Evolutionary conservation across 2,888 invertebrate species (phyloP).

Genomic region (Orgyia antiqua): DNA sequence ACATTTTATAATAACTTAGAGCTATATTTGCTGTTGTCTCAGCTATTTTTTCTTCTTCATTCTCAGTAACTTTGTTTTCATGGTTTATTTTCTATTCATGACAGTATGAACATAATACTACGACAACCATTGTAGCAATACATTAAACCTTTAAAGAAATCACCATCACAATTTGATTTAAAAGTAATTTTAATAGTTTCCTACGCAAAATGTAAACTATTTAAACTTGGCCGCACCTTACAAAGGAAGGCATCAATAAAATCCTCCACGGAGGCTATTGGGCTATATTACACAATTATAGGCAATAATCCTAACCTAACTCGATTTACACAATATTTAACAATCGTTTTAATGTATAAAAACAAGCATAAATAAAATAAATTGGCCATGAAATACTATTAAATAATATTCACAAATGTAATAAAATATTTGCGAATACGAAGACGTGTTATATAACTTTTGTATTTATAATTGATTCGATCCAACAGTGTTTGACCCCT

Average conservation of each 20-base stretch:
- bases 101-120: too few relatives aligned
- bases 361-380: slow-evolving; percentile 13
- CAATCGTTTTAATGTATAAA: slow-evolving; percentile 16
- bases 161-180: too few relatives aligned
- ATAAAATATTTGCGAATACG: slow-evolving; percentile 11
- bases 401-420: slow-evolving; percentile 16
- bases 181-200: not conserved
- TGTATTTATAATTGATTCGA: slow-evolving; percentile 7
- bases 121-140: too few relatives aligned
- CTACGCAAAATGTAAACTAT: not conserved
- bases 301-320: slow-evolving; percentile 11
- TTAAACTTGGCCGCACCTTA: slow-evolving; percentile 1
- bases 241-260: slow-evolving; percentile 8
- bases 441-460: slow-evolving; percentile 19
- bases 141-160: too few relatives aligned
- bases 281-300: slow-evolving; percentile 14
- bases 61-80: too few relatives aligned
- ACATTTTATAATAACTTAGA: too few relatives aligned
- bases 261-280: slow-evolving; percentile 12
- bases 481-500: slow-evolving; percentile 2
- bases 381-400: slow-evolving; percentile 23
- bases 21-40: too few relatives aligned
- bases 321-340: slow-evolving; percentile 14
- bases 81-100: too few relatives aligned
- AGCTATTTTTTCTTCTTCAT: too few relatives aligned